Evolutionary conservation across 2,113 vertebrate genomes (phyloP).

Genomic region (Oncorhynchus masou): DNA sequence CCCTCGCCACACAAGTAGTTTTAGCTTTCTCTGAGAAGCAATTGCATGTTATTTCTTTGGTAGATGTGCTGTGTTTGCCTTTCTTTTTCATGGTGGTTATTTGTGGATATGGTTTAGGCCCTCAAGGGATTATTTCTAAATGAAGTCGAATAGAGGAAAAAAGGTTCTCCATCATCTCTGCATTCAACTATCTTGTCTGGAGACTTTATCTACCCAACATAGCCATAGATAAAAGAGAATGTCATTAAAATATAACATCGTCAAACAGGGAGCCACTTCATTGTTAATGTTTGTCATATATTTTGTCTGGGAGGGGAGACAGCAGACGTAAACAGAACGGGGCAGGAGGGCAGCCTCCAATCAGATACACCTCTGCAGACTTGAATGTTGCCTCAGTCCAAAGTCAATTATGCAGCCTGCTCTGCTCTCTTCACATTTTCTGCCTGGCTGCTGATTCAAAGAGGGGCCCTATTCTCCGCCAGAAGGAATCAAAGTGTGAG

Average conservation of each 20-base stretch:
- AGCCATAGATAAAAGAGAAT: background rate
- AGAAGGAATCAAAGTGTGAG: slow-evolving; percentile 46
- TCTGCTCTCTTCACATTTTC: slow-evolving; percentile 45
- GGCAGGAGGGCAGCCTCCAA: slow-evolving; percentile 8
- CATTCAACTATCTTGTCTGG: background rate
- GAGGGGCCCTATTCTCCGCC: slow-evolving; percentile 22
- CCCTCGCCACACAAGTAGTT: background rate
- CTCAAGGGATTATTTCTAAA: slow-evolving; percentile 39
- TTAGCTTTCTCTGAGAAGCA: slow-evolving; percentile 13
- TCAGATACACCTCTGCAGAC: slow-evolving; percentile 47
- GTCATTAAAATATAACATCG: slow-evolving; percentile 34
- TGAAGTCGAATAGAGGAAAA: slow-evolving; percentile 35
- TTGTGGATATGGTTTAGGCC: slow-evolving; percentile 49
- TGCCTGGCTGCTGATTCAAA: slow-evolving; percentile 48
- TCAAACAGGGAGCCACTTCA: slow-evolving; percentile 28
- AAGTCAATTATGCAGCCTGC: slow-evolving; percentile 48
- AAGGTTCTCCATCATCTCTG: background rate
- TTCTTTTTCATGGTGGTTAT: slow-evolving; percentile 37
- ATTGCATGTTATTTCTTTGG: background rate
- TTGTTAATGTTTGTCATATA: slow-evolving; percentile 27
- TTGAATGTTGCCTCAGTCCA: slow-evolving; percentile 37
- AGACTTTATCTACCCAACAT: background rate
- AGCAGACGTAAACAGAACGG: slow-evolving; percentile 31
- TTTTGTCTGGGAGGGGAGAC: slow-evolving; percentile 27
- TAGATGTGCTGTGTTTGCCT: slow-evolving; percentile 21